Percentiles rank a stretch among this genome's conserved stretches.
phyloP scores from a whole-genome alignment of 2,797 vertebrate genomes.

The Catamblyrhynchus diadema region DNA sequence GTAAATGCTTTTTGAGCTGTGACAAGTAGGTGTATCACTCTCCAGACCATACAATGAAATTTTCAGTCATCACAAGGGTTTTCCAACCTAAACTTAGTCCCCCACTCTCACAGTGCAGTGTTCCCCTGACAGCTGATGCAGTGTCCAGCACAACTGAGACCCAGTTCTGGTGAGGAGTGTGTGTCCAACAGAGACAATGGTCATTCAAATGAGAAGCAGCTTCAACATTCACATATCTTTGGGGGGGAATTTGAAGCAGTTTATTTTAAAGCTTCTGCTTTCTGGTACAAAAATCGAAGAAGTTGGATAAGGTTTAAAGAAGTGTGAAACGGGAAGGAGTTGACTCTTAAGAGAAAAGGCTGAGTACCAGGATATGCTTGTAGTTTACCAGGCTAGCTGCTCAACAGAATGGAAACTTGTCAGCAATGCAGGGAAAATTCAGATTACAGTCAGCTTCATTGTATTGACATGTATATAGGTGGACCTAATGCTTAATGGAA shows the following conservation, averaged over 20 bases:
- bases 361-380: not conserved
- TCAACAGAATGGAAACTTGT: not conserved
- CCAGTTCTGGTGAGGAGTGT: not conserved
- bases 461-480: not conserved
- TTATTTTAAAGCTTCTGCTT: slow-evolving; percentile 16
- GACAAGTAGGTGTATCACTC: not conserved
- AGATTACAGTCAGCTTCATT: not conserved
- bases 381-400: not conserved
- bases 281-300: not conserved
- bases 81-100: not conserved
- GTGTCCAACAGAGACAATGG: not conserved
- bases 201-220: not conserved
- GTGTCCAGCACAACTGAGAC: not conserved
- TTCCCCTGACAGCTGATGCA: not conserved
- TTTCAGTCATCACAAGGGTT: not conserved
- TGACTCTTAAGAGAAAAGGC: not conserved
- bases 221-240: not conserved
- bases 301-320: not conserved
- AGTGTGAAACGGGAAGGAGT: not conserved
- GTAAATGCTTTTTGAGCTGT: not conserved
- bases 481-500: not conserved
- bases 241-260: not conserved
- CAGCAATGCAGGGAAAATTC: not conserved
- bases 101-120: not conserved
- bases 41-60: not conserved